Conservation (phyloP, 2,797 vertebrate genomes). For the Sciurus vulgaris region DNA sequence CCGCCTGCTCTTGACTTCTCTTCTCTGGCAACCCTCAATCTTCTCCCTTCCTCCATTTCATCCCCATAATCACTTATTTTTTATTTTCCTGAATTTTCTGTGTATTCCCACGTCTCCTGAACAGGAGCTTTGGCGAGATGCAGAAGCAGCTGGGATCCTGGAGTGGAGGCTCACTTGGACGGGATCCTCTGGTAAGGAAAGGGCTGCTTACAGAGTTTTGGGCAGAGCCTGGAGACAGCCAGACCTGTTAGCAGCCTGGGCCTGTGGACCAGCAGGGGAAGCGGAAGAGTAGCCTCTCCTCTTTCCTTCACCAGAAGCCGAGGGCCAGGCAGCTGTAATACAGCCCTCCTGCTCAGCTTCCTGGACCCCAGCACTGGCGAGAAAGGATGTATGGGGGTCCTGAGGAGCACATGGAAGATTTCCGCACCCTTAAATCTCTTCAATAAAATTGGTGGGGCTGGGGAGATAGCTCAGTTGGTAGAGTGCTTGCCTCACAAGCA, state of each 20-base stretch:
- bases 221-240: too few relatives aligned
- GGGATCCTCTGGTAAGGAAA: background rate
- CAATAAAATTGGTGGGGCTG: background rate
- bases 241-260: too few relatives aligned
- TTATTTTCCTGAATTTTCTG: background rate
- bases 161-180: background rate
- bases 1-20: too few relatives aligned
- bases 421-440: background rate
- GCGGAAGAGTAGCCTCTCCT: background rate
- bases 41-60: too few relatives aligned
- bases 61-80: background rate
- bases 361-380: too few relatives aligned
- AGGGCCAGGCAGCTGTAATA: background rate
- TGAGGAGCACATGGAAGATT: background rate
- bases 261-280: background rate
- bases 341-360: background rate
- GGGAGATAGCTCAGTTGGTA: too few relatives aligned
- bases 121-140: background rate
- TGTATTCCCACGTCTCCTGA: background rate
- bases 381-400: background rate
- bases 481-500: too few relatives aligned
- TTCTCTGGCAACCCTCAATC: too few relatives aligned
- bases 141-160: background rate
- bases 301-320: background rate
- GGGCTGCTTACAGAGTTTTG: background rate